Percentiles rank a stretch among this genome's conserved stretches.
Conservation (phyloP, 2,888 invertebrate genomes). For the Xylota segnis region DNA sequence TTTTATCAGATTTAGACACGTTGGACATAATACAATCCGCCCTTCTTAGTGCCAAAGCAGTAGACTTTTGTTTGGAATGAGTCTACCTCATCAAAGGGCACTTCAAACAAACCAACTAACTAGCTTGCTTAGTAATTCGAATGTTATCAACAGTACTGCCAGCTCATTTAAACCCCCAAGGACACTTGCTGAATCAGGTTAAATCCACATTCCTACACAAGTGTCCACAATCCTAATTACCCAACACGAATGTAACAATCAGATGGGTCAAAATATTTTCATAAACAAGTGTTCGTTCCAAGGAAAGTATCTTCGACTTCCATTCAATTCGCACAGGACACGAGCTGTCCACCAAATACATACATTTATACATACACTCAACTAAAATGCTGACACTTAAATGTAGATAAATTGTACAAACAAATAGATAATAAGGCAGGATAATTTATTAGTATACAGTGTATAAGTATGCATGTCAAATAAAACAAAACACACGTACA, state of each 20-base stretch:
- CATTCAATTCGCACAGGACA: not conserved
- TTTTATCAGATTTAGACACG: no score
- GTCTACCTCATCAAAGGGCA: no score
- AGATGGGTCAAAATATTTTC: not conserved
- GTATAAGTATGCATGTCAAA: constrained; percentile 23
- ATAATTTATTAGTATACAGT: constrained; percentile 43
- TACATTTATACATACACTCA: constrained; percentile 46
- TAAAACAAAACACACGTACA: constrained; percentile 41
- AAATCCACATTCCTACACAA: no score
- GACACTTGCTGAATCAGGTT: no score
- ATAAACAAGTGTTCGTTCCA: not conserved
- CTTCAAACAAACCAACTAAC: no score
- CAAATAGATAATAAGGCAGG: constrained; percentile 43
- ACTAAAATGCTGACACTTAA: constrained; percentile 43
- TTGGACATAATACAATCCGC: no score
- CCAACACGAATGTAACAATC: not conserved
- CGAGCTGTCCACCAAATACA: not conserved
- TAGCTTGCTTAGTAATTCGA: no score
- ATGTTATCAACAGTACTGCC: no score
- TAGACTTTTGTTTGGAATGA: no score
- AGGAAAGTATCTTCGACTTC: not conserved
- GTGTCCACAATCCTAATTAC: no score
- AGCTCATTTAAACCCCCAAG: no score
- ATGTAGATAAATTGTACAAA: constrained; percentile 38
- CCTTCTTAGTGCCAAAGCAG: no score